Conservation (phyloP, 1,140 invertebrate species). For the Papilio polyxenes region DNA sequence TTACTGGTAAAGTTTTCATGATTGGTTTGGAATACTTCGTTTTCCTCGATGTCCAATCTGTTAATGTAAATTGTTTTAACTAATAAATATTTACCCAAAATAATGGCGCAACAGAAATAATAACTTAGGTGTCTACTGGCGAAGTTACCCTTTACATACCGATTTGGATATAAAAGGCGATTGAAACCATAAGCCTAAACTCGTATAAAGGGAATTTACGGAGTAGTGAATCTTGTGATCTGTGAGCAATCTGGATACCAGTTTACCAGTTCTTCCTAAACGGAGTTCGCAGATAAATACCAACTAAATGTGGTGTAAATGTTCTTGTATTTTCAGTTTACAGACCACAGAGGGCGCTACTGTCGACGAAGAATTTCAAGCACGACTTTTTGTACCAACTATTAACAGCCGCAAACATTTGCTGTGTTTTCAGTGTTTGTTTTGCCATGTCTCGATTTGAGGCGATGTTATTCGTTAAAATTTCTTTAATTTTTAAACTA, state of each 20-base stretch:
- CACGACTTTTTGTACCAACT: constrained; percentile 26
- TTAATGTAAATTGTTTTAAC: neutral
- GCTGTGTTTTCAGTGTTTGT: constrained; percentile 14
- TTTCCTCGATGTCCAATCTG: neutral
- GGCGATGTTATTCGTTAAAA: neutral
- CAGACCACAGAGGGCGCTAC: constrained; percentile 4
- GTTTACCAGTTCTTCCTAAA: constrained; percentile 14
- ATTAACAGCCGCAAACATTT: constrained; percentile 12
- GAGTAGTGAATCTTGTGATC: constrained; percentile 14
- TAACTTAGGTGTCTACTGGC: too few relatives aligned
- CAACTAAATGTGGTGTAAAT: constrained; percentile 37
- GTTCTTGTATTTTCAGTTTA: constrained; percentile 39
- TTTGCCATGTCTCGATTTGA: neutral
- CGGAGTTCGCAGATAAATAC: constrained; percentile 30
- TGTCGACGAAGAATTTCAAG: constrained; percentile 37
- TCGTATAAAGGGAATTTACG: constrained; percentile 10
- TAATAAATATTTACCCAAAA: too few relatives aligned
- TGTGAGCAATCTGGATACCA: neutral
- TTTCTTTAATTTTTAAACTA: neutral
- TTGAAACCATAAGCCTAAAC: neutral
- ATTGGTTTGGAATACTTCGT: neutral
- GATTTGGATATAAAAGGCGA: neutral
- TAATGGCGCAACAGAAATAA: too few relatives aligned
- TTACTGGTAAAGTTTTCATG: neutral
- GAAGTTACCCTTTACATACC: too few relatives aligned